These are phyloP conservation scores for Epicauta chinensis DNA, from an alignment of 1,140 invertebrate species.

Conservation along the genomic window DNA sequence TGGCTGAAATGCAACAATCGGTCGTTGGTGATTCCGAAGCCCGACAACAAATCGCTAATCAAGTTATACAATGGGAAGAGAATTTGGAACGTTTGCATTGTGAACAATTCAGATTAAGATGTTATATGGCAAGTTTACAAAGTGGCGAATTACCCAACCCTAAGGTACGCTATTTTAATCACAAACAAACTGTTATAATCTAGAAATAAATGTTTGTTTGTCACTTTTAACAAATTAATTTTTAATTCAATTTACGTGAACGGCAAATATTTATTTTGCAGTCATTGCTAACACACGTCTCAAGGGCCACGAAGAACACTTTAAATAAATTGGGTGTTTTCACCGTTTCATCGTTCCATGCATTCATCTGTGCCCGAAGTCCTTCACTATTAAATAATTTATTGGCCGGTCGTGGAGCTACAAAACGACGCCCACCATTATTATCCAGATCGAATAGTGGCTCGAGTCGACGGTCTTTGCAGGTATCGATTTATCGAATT, in stretches of 20 bases:
- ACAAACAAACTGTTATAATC: neutral
- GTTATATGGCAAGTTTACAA: conserved; percentile 95
- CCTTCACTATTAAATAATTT: conserved; percentile 89
- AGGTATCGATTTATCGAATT: conserved; percentile 45
- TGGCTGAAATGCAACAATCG: conserved; percentile 94
- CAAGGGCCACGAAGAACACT: conserved; percentile 88
- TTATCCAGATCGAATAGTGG: conserved; percentile 84
- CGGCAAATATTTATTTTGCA: conserved; percentile 43
- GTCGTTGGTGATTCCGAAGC: conserved; percentile 89
- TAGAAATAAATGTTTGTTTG: neutral
- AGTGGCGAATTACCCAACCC: conserved; percentile 95
- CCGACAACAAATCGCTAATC: conserved; percentile 82
- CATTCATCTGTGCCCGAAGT: conserved; percentile 92
- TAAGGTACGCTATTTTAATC: conserved; percentile 63
- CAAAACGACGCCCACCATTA: conserved; percentile 77
- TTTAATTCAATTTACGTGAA: neutral
- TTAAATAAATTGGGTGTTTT: conserved; percentile 94
- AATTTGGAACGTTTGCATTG: conserved; percentile 93
- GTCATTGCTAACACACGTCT: conserved; percentile 92
- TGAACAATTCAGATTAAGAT: conserved; percentile 92
- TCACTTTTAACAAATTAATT: neutral
- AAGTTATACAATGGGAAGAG: conserved; percentile 94
- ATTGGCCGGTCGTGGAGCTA: conserved; percentile 81
- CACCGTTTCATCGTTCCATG: conserved; percentile 96
- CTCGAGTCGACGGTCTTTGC: conserved; percentile 72